These are phyloP conservation scores for Tragulus kanchil DNA, from an alignment of 2,113 vertebrate species.

Conservation along the genomic window DNA sequence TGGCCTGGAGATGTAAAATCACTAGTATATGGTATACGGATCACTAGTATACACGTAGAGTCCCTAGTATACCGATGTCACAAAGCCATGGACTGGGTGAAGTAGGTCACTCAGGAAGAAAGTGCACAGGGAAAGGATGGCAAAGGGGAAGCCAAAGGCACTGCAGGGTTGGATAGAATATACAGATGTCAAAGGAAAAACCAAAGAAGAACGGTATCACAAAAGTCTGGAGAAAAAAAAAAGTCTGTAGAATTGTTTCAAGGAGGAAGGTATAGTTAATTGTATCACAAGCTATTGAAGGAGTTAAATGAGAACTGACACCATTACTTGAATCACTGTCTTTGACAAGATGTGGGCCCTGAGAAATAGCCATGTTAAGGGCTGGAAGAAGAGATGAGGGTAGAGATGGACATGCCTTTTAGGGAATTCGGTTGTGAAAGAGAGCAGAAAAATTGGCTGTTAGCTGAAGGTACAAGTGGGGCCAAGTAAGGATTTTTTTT, in stretches of 20 bases:
- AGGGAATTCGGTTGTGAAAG: not conserved
- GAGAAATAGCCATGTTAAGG: not conserved
- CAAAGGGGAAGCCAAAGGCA: not conserved
- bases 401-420: not conserved
- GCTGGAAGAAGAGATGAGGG: not conserved
- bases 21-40: not conserved
- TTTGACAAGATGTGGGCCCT: slow-evolving; percentile 3
- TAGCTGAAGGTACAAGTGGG: not conserved
- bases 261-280: not conserved
- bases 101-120: not conserved
- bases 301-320: not conserved
- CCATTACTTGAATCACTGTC: not conserved
- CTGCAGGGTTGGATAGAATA: not conserved
- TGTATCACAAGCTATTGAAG: not conserved
- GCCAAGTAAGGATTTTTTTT: not conserved
- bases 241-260: not conserved
- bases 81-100: not conserved
- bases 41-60: not conserved
- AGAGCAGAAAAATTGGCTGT: not conserved
- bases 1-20: slow-evolving; percentile 6
- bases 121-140: not conserved
- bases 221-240: not conserved
- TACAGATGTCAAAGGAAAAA: not conserved
- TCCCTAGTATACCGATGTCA: not conserved
- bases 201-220: not conserved